phyloP scores from a whole-genome alignment of 1,140 invertebrate genomes.

The Saccostrea glomerata region DNA sequence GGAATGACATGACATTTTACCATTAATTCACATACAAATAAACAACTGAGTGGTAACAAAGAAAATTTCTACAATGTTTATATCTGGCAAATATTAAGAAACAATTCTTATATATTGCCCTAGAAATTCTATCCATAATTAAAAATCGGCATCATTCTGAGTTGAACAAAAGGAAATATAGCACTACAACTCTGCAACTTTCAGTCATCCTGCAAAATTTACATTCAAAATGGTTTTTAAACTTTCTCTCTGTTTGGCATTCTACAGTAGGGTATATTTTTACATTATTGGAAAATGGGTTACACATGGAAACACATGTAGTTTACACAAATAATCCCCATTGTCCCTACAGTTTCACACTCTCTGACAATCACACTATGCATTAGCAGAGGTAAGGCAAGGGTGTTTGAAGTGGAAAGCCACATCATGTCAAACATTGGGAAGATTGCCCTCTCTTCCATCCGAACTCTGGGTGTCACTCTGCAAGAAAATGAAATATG shows the following conservation, averaged over 20 bases:
- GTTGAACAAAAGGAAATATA: background rate
- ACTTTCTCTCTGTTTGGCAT: background rate
- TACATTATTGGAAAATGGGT: background rate
- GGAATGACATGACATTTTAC: background rate
- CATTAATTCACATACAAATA: background rate
- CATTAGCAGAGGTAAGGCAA: conserved; percentile 11
- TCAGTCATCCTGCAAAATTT: background rate
- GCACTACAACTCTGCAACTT: background rate
- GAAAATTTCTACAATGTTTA: background rate
- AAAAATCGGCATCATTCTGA: background rate
- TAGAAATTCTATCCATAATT: background rate
- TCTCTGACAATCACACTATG: background rate
- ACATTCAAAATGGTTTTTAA: background rate
- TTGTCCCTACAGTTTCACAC: background rate
- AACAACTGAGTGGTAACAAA: background rate
- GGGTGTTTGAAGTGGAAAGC: background rate
- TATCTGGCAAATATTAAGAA: too few relatives aligned
- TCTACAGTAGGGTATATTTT: background rate
- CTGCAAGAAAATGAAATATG: conserved; percentile 29
- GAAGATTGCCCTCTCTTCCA: conserved; percentile 54
- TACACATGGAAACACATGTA: background rate
- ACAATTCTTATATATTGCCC: too few relatives aligned
- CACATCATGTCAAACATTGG: conserved; percentile 50
- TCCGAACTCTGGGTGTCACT: conserved; percentile 37
- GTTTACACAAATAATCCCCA: background rate